Percentiles rank a stretch among this genome's conserved stretches.
These are phyloP conservation scores for Pandemis corylana DNA, from an alignment of 2,888 invertebrate genomes.

Conservation along the genomic window DNA sequence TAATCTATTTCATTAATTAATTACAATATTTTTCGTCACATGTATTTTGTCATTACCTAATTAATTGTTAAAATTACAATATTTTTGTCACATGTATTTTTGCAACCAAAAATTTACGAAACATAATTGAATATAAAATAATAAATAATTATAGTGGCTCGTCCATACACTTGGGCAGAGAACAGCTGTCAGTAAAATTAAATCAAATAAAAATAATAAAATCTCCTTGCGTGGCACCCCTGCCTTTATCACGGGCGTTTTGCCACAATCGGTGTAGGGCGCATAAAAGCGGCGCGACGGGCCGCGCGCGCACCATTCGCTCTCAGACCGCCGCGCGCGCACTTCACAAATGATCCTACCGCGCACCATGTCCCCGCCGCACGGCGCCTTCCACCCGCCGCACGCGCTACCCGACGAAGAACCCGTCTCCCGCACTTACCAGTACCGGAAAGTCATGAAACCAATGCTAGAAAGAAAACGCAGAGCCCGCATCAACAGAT, in stretches of 20 bases:
- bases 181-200: slow-evolving; percentile 35
- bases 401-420: slow-evolving; percentile 75
- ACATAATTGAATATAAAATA: not conserved
- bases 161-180: not conserved
- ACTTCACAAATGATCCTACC: slow-evolving; percentile 76
- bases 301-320: slow-evolving; percentile 82
- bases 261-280: slow-evolving; percentile 82
- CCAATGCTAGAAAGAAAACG: slow-evolving; percentile 95
- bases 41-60: no score
- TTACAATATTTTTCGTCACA: no score
- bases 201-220: slow-evolving; percentile 40
- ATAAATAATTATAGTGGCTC: not conserved
- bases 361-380: slow-evolving; percentile 81
- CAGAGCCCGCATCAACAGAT: slow-evolving; percentile 94
- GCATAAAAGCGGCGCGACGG: slow-evolving; percentile 74
- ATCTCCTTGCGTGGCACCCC: slow-evolving; percentile 66
- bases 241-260: slow-evolving; percentile 83
- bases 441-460: slow-evolving; percentile 97
- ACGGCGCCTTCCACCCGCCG: slow-evolving; percentile 81
- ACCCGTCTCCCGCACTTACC: slow-evolving; percentile 94
- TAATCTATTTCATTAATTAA: no score
- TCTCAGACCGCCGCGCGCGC: slow-evolving; percentile 78
- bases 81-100: no score
- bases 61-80: no score
- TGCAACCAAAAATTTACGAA: no score